These are phyloP conservation scores for Scaptomyza montana DNA, from an alignment of 1,140 invertebrate genomes.

Conservation along the genomic window DNA sequence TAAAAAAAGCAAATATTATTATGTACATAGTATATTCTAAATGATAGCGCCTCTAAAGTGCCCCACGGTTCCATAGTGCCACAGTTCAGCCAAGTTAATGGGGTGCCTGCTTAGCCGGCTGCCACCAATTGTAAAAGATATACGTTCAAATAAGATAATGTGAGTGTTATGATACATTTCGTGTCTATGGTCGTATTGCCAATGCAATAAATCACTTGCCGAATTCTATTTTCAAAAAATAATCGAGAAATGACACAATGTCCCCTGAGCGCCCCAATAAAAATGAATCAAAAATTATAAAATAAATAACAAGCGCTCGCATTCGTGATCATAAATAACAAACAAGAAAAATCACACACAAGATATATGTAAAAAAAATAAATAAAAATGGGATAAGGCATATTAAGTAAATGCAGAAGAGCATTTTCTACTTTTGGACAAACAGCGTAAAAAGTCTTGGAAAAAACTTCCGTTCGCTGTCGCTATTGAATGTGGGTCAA, in stretches of 20 bases:
- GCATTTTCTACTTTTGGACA: conserved; percentile 30
- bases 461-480: conserved; percentile 71
- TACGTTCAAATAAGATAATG: conserved; percentile 61
- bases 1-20: conserved; percentile 58
- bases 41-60: neutral
- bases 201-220: conserved; percentile 64
- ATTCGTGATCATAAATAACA: conserved; percentile 62
- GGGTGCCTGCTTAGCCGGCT: conserved; percentile 46
- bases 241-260: conserved; percentile 75
- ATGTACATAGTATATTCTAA: conserved; percentile 25
- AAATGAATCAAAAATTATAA: conserved; percentile 82
- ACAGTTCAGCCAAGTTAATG: conserved; percentile 3
- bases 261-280: conserved; percentile 62
- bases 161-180: conserved; percentile 36
- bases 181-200: conserved; percentile 34
- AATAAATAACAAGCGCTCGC: conserved; percentile 69
- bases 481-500: conserved; percentile 45
- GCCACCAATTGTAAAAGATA: conserved; percentile 42
- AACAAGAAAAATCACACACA: neutral
- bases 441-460: conserved; percentile 30
- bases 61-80: neutral
- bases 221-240: conserved; percentile 52
- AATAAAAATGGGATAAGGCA: neutral
- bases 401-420: conserved; percentile 33
- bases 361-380: too few species aligned